Percentiles rank a stretch among this genome's conserved stretches.
These are phyloP conservation scores for Rugalucina vietnamica DNA, from an alignment of 2,888 invertebrate species.

Conservation along the genomic window DNA sequence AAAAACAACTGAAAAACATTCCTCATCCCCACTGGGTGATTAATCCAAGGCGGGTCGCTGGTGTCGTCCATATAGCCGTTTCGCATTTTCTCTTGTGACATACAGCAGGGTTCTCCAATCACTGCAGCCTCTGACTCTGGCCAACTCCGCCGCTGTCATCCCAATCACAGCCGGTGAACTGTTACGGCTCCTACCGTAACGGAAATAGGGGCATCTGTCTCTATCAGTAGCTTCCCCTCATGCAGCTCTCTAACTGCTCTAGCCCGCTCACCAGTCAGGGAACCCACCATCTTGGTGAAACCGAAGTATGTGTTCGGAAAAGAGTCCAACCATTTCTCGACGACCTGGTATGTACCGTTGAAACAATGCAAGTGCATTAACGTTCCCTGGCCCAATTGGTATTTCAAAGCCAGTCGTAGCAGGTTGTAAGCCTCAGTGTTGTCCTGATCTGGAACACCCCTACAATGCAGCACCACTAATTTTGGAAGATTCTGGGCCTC, in stretches of 20 bases:
- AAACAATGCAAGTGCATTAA: constrained; percentile 7
- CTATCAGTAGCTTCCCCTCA: background rate
- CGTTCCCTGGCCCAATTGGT: background rate
- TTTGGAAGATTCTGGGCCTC: background rate
- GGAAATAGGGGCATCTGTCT: constrained; percentile 16
- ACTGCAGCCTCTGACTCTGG: no score
- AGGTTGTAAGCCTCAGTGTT: background rate
- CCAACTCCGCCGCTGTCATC: background rate
- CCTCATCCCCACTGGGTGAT: no score
- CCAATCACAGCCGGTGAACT: background rate
- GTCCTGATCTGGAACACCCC: background rate
- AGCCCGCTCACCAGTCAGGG: background rate
- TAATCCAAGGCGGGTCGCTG: no score
- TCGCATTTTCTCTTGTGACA: no score
- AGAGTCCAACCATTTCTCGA: background rate
- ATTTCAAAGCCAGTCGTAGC: background rate
- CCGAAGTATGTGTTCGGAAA: background rate
- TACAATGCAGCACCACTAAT: background rate
- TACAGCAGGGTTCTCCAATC: no score
- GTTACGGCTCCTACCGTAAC: background rate
- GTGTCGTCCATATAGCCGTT: no score
- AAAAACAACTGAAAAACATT: no score
- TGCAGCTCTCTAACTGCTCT: background rate
- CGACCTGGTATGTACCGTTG: background rate
- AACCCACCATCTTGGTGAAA: constrained; percentile 4